phyloP scores from a whole-genome alignment of 2,797 vertebrate species.

The Manis crassicaudata region DNA sequence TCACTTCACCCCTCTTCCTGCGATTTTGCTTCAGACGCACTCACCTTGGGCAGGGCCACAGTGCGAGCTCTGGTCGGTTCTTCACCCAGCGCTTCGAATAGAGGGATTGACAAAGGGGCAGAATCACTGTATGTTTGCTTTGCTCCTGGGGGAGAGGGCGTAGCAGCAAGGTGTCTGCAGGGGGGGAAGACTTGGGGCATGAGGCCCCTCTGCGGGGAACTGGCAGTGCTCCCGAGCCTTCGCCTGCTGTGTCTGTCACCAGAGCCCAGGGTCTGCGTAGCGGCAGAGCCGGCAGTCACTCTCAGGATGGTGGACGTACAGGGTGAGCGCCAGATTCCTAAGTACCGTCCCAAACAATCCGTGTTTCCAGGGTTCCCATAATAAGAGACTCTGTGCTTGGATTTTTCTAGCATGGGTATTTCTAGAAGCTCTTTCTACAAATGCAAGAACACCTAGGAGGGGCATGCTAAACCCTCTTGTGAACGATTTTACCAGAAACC shows the following conservation, averaged over 20 bases:
- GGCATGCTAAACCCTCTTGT: not conserved
- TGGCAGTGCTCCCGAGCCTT: accelerated
- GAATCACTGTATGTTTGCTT: accelerated
- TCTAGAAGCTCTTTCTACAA: not conserved
- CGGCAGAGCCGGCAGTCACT: not conserved
- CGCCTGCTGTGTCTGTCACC: accelerated
- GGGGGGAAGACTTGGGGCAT: no score
- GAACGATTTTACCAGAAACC: not conserved
- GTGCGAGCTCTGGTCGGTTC: accelerated
- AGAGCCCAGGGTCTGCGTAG: not conserved
- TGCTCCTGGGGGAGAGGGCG: not conserved
- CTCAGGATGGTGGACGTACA: accelerated
- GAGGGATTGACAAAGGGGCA: not conserved
- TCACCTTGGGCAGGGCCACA: accelerated
- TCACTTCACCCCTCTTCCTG: no score
- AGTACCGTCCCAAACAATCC: not conserved
- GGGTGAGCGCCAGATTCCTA: not conserved
- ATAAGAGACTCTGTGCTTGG: not conserved
- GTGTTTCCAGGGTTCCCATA: not conserved
- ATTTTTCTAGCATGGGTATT: no score
- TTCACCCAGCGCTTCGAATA: not conserved
- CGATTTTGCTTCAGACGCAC: not conserved
- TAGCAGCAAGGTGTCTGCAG: accelerated
- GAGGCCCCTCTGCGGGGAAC: no score
- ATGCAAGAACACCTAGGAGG: not conserved